Percentiles rank a stretch among this genome's conserved stretches.
Conservation (phyloP, 2,113 vertebrate species). For the Leptocoma aspasia region DNA sequence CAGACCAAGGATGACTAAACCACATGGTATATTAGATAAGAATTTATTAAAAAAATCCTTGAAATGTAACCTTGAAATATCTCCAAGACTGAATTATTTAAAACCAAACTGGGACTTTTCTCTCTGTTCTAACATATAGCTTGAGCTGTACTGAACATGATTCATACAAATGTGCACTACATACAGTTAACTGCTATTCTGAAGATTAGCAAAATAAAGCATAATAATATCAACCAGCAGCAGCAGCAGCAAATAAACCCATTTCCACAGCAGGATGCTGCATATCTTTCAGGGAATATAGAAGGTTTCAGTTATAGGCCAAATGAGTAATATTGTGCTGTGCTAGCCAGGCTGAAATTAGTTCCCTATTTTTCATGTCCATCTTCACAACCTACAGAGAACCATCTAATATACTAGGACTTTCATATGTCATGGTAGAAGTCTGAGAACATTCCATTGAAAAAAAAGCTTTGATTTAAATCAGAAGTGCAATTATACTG, state of each 20-base stretch:
- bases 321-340: not conserved
- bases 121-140: not conserved
- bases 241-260: not conserved
- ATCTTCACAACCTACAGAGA: not conserved
- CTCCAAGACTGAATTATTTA: not conserved
- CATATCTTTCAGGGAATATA: not conserved
- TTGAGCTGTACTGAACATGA: not conserved
- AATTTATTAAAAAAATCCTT: not conserved
- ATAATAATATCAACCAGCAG: not conserved
- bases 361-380: not conserved
- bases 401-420: not conserved
- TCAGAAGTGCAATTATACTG: not conserved
- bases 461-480: not conserved
- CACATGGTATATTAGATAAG: not conserved
- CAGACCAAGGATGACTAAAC: not conserved
- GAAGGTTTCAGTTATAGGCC: not conserved
- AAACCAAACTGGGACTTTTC: not conserved
- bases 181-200: not conserved
- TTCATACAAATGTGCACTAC: not conserved
- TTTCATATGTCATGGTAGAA: not conserved
- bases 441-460: not conserved
- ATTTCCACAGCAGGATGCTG: slow-evolving; percentile 18
- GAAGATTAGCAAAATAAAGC: slow-evolving; percentile 10
- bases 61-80: not conserved
- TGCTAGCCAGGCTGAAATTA: slow-evolving; percentile 17